Conservation (phyloP, 2,888 invertebrate species). For the Ellobium chinense region DNA sequence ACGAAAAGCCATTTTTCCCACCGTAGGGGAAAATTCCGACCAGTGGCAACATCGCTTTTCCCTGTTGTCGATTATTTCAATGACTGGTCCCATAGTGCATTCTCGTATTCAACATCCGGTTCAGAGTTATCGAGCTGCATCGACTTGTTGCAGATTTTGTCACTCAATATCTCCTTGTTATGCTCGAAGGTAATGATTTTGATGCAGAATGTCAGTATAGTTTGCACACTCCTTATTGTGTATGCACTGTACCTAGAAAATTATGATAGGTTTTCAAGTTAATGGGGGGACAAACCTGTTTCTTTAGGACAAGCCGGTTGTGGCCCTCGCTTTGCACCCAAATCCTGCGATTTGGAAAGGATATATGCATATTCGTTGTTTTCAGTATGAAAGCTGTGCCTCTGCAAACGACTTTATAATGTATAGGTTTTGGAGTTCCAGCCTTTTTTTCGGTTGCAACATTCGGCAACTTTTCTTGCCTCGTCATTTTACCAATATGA, state of each 20-base stretch:
- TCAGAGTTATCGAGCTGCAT: constrained; percentile 6
- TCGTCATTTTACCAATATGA: too few species aligned
- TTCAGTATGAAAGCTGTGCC: too few species aligned
- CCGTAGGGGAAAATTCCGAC: too few species aligned
- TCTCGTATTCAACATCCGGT: constrained; percentile 29
- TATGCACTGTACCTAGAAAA: too few species aligned
- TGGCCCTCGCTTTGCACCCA: neutral
- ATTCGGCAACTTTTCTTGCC: too few species aligned
- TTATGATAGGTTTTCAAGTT: neutral
- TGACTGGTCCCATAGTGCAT: neutral
- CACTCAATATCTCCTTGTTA: constrained; percentile 2
- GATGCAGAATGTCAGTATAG: neutral
- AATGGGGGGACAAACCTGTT: neutral
- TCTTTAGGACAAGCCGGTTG: neutral
- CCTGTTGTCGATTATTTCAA: too few species aligned
- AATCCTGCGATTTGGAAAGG: neutral
- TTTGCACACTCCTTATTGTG: too few species aligned
- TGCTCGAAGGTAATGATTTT: constrained; percentile 9
- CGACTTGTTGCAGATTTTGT: constrained; percentile 17
- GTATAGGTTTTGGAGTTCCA: too few species aligned
- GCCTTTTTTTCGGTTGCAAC: too few species aligned
- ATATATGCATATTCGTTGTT: neutral
- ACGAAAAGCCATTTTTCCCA: too few species aligned
- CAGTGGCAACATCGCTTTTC: too few species aligned
- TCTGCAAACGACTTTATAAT: too few species aligned